Base-by-base conservation (phyloP, 64 coral and sea anemone species). In the Hydrozoanthus tunicans region DNA sequence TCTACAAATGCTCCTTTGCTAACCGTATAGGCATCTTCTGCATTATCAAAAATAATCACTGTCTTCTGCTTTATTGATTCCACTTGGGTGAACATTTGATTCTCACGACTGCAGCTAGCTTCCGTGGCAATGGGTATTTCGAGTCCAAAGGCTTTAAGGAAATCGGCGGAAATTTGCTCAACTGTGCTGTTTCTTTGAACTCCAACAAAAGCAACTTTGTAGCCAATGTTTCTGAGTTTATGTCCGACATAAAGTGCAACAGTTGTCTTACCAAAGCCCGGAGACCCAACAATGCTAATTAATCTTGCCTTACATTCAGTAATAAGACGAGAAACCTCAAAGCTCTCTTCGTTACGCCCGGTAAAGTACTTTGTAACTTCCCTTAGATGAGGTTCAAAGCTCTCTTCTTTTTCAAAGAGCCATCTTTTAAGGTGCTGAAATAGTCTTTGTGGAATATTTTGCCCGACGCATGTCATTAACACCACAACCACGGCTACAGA, bases 61-160 rank as follows among this genome's bases (percentile, higher is more conserved):
- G 82, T 85, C 68, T 85, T 85, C 82, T 85, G 82, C 65, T 85
- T 85, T 3, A 85, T 43, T 69, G 64, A 52, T 70, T 85, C 64
- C 82, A 85, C 82, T 4, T 85, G 82, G 6, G 11, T 85, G 4
- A 68, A 85, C 82, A 85, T 85, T 70, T 85, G 82, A 23, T 85
- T 85, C 64, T 56, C 82, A 20, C 82, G 64, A 56, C 63, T 82
- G 12, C 13, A 51, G 17, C 52, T 53, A 9, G 14, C 64, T 23
- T 56, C 63, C 17, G 51, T 85, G 20, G 78, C 78, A 3, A 80
- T 27, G 11, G 52, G 3, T 85, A 85, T 85, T 24, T 85, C 64
- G 6, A 85, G 15, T 70, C 82, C 82, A 70, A 85, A 69, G 14
- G 64, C 82, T 70, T 85, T 63, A 69, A 85, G 82, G 70, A 85